Base-by-base conservation (phyloP, 2,113 vertebrate genomes). In the Halcyon senegalensis region DNA sequence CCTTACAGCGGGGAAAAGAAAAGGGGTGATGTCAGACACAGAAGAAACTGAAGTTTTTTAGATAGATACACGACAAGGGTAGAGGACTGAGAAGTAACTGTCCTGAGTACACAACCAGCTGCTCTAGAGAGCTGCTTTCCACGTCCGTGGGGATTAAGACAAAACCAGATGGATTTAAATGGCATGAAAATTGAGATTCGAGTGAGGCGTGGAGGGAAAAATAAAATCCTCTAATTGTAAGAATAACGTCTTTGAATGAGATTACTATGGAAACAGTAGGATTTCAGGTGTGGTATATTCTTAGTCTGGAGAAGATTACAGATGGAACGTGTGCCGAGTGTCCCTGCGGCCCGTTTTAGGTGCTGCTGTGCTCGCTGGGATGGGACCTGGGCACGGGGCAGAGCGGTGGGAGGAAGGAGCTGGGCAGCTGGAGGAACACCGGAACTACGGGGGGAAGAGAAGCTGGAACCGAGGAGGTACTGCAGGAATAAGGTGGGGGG, bases 91-190 rank as follows among this genome's bases (percentile, higher is more conserved):
- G 63, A 84, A 88, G 60, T 50, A 75, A 33, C 55, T 10, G 0
- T 74, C 50, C 35, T 90, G 21, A 25, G 64, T 81, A 77, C 64
- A 55, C 33, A 35, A 85, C 84, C 92, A 96, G 76, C 80, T 94
- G 72, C 63, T 93, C 72, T 77, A 50, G 83, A 90, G 80, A 90
- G 70, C 87, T 82, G 78, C 43, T 64, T 87, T 82, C 62, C 4
- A 1, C 64, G 35, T 59, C 79, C 55, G n/a, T 2, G 0, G 76
- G 56, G n/a, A 86, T 86, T 74, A 77, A 67, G 68, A 44, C 77
- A 84, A 76, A 90, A 92, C 11, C 68, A 63, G 88, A 94, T 83
- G 89, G 83, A 86, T 16, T 67, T 90, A 80, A 94, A 84, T 37
- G 66, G 85, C 67, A 73, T 88, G 63, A 90, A 86, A 93, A 84